Evolutionary conservation across 2,888 invertebrate genomes (phyloP), one percentile per base, ranked within the genome.

Genomic region (Timema cristinae): DNA sequence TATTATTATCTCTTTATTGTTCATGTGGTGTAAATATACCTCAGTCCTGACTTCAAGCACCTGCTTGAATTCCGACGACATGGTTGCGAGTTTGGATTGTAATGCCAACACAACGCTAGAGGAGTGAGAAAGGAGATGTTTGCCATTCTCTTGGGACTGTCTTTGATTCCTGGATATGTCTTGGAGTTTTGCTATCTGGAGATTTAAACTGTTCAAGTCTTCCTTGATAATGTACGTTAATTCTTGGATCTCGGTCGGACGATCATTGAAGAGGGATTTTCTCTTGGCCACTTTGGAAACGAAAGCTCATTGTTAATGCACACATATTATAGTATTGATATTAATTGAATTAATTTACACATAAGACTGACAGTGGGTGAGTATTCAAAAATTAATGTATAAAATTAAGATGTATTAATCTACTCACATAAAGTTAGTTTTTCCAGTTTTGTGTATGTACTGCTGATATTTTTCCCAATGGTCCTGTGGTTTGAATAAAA

Each of bases 51-150:
- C 94, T 89, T 99, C 98, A 72, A 99, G 87, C 67, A 99, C 97
- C 85, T 93, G 94, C 84, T 98, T 98, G 82, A 99, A 99, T 80
- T 97, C 95, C 76, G 94, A 96, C 67, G 98, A 98, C 94, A 99
- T 98, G 75, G 91, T 91, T 51, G 98, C 98, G 77, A 99, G 85
- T 82, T 97, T 93, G 2, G 98, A 97, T 85, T 96, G 96, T 73
- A 96, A 83, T 7, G 95, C 92, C 74, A 97, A 87, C 9, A 97
- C 97, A 75, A 97, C 95, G 81, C 94, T 96, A 67, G 93, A 95
- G 72, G 95, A 94, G 87, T 95, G 95, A 76, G 94, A 93, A 77
- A 94, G 90, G 83, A 97, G 88, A 82, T 97, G 96, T 78, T 88
- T 88, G 71, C 74, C 81, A 68, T 75, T 72, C 59, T 75, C 73